Base-by-base conservation (phyloP, 1,140 invertebrate genomes). In the Zaprionus taronus region DNA sequence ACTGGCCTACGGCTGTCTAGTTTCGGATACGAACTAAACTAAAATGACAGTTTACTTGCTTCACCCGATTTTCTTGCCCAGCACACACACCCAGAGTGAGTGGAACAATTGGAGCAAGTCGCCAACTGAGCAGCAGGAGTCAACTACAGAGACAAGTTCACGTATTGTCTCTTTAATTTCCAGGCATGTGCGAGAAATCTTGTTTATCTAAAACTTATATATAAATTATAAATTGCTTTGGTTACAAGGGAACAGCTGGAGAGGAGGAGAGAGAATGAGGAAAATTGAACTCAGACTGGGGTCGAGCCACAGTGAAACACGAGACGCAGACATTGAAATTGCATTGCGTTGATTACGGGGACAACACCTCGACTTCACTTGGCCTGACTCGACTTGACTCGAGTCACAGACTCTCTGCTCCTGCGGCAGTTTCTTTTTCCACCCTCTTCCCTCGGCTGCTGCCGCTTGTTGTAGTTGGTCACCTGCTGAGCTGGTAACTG, bases 261-360 rank as follows among this genome's bases (percentile, higher is more conserved):
- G 15, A 11, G 15, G 11, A 24, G 12, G 51, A 57, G 15, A 26
- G 5, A n/a, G 47, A 22, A 17, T 22, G 31, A 38, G 20, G 20
- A 20, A 44, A 56, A 44, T 17, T 56, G 53, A 56, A 47, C 49
- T 62, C 14, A 41, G 62, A n/a, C 17, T 64, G 28, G 47, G 63
- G 41, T 17, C 41, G n/a, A 47, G 63, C 34, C 47, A 58, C 66
- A 76, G 81, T 74, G 84, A 81, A 89, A 84, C 75, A 76, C 81
- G 81, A 89, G 80, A 79, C 85, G 75, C 79, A 82, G 85, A 90
- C 85, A 90, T 90, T 90, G 86, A 80, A 90, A 90, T 90, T 90
- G 85, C 85, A 90, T 90, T 90, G 86, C 82, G 65, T 85, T 90
- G 86, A 90, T 90, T 90, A 76, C 71, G 77, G 76, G 66, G 73